These are phyloP conservation scores for Thamnophis sirtalis DNA, from an alignment of 2,113 vertebrate genomes.

Conservation along the genomic window DNA sequence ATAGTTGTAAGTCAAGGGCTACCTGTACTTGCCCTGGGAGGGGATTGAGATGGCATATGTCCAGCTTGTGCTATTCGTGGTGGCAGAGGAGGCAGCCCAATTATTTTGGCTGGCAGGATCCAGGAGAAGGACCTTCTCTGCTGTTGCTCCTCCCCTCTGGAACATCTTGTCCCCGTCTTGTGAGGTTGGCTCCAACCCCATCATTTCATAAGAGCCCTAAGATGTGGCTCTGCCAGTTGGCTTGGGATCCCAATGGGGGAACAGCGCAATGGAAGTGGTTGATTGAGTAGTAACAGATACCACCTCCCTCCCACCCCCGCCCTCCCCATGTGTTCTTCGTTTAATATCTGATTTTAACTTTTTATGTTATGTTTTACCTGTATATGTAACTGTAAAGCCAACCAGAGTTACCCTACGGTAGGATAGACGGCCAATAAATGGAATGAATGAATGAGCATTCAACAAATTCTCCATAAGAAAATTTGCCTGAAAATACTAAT, in stretches of 20 bases:
- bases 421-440: neutral
- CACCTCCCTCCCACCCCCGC: neutral
- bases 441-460: neutral
- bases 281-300: neutral
- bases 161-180: neutral
- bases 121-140: neutral
- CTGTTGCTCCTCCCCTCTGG: neutral
- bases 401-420: too few species aligned
- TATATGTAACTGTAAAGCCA: neutral
- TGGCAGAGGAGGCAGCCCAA: neutral
- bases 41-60: neutral
- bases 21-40: neutral
- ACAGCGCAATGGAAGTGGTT: neutral
- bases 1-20: neutral
- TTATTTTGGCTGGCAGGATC: too few species aligned
- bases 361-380: neutral
- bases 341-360: neutral
- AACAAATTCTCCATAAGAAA: neutral
- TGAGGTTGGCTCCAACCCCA: neutral
- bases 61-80: neutral
- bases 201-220: neutral
- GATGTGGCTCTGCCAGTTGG: neutral
- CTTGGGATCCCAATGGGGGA: neutral
- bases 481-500: neutral
- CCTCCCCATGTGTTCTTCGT: neutral